Evolutionary conservation across 2,113 vertebrate genomes (phyloP).

Genomic region (Astur gentilis): DNA sequence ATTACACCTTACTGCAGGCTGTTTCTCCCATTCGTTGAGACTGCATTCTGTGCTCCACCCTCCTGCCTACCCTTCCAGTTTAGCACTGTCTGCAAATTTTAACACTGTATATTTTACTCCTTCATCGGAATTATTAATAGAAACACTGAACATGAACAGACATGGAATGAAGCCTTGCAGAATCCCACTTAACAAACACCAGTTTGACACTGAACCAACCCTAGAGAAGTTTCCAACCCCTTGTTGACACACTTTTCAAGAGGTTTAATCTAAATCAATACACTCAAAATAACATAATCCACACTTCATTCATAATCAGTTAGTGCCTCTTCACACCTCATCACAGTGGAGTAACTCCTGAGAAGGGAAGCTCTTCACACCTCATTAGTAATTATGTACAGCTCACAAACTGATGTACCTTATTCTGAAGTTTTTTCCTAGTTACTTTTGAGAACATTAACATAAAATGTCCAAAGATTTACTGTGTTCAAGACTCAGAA

Average conservation of each 20-base stretch:
- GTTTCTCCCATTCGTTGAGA: not conserved
- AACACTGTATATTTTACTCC: conserved; percentile 3
- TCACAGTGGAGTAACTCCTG: not conserved
- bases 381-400: not conserved
- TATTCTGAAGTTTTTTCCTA: not conserved
- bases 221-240: not conserved
- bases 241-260: not conserved
- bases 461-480: not conserved
- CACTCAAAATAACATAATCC: not conserved
- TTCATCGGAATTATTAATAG: conserved; percentile 2
- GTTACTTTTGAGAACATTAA: not conserved
- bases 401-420: not conserved
- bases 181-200: not conserved
- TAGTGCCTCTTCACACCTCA: not conserved
- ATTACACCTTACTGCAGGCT: not conserved
- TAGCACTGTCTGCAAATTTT: not conserved
- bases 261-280: not conserved
- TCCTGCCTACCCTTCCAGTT: not conserved
- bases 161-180: not conserved
- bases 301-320: not conserved
- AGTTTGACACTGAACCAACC: not conserved
- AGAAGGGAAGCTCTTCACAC: not conserved
- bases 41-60: not conserved
- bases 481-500: not conserved
- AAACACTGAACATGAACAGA: not conserved